Evolutionary conservation across 2,797 vertebrate genomes (phyloP), one percentile per base, ranked within the genome.

Genomic region (Salmo trutta): DNA sequence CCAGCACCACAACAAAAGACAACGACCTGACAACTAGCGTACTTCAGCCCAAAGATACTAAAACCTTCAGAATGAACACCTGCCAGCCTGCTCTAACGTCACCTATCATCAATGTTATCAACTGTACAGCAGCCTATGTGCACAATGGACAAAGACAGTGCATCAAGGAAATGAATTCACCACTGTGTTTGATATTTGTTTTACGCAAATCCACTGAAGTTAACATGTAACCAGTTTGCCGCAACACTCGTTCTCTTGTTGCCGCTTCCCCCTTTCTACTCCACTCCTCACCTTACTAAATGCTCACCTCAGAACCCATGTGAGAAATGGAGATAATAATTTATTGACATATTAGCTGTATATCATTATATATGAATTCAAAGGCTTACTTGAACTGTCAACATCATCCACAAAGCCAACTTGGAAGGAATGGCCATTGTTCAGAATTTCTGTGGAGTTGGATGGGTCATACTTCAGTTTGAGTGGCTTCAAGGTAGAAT

Each of bases 361-460:
- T 47, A 14, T 47, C 0, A 47, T 47, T 47, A 47, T 12, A 47
- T 12, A 47, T 47, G 0, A 47, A 31, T 36, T 75, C 6, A 2
- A 36, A 19, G 59, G 87, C 95, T 93, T 92, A 99, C 98, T 96
- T 92, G 97, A 97, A 79, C 92, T 95, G 91, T 97, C 93, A 0
- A 89, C 81, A 0, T 95, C 94, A 29, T 99, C 98, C 82, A 94
- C 92, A 41, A 96, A 99, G 89, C 96, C 96, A 73, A 99, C 97
- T 71, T 91, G 96, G 91, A 98, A 96, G 80, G 97, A 96, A 75
- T 97, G 96, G n/a, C 98, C 97, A 0, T 95, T 99, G 88, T 99
- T 99, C 76, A 96, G 91, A 78, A 99, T 97, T 85, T 94, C 91
- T 53, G 86, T 95, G 71, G 96, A 87, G 33, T 95, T 95, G 77